Evolutionary conservation across 2,113 vertebrate genomes (phyloP).

Genomic region (Saccopteryx bilineata): DNA sequence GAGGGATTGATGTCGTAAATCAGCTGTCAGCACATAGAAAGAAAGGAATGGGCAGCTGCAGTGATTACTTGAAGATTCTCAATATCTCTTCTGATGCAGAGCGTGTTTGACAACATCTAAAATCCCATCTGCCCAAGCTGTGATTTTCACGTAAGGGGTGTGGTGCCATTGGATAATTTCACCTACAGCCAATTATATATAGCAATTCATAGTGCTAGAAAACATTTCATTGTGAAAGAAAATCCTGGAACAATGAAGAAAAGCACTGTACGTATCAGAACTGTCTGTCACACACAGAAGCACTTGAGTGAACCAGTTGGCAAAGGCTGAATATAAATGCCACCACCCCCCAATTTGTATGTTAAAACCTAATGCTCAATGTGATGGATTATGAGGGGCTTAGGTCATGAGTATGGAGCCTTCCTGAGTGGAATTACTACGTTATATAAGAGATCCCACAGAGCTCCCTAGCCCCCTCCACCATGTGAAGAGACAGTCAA

Average conservation of each 20-base stretch:
- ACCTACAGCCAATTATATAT: background rate
- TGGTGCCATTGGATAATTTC: background rate
- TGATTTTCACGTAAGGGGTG: background rate
- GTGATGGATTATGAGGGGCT: background rate
- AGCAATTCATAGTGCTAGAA: background rate
- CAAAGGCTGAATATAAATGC: background rate
- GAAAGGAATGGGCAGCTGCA: background rate
- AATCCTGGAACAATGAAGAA: background rate
- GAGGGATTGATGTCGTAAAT: background rate
- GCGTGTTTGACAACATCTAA: background rate
- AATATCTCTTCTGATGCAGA: background rate
- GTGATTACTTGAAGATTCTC: background rate
- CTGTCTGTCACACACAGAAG: background rate
- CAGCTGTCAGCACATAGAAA: background rate
- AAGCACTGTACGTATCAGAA: background rate
- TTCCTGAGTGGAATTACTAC: background rate
- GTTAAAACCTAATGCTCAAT: background rate
- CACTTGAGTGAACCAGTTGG: background rate
- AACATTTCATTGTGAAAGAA: background rate
- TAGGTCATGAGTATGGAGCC: background rate
- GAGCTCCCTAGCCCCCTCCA: background rate
- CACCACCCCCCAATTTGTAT: background rate
- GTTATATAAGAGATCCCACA: background rate
- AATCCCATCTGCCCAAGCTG: background rate
- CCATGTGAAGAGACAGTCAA: background rate